Percentiles rank a stretch among this genome's conserved stretches.
phyloP scores from a whole-genome alignment of 2,888 invertebrate species.

The Meandrusa payeni region DNA sequence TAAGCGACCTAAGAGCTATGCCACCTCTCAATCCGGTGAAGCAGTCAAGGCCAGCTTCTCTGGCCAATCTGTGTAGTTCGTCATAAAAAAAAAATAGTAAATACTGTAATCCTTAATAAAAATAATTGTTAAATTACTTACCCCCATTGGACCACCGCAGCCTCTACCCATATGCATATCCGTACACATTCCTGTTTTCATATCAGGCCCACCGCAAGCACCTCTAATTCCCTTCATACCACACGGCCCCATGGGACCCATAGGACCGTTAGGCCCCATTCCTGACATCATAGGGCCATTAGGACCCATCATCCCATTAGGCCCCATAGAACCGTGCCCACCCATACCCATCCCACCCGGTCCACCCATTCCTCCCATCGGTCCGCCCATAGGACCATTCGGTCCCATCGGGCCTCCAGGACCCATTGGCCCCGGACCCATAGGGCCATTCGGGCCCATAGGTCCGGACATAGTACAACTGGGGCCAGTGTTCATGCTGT shows the following conservation, averaged over 20 bases:
- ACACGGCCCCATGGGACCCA: slow-evolving; percentile 77
- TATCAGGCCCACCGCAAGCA: slow-evolving; percentile 73
- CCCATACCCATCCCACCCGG: slow-evolving; percentile 56
- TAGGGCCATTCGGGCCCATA: slow-evolving; percentile 56
- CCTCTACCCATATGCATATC: slow-evolving; percentile 78
- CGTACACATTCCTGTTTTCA: slow-evolving; percentile 74
- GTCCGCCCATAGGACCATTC: slow-evolving; percentile 55
- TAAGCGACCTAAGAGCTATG: too few relatives aligned
- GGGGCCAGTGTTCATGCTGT: slow-evolving; percentile 66
- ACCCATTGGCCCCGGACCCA: slow-evolving; percentile 51
- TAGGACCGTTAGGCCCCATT: slow-evolving; percentile 71
- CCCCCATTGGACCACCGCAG: slow-evolving; percentile 77
- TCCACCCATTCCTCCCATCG: slow-evolving; percentile 59
- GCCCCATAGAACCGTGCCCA: slow-evolving; percentile 59
- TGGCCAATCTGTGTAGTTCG: too few relatives aligned
- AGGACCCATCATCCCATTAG: slow-evolving; percentile 70
- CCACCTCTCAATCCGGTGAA: too few relatives aligned
- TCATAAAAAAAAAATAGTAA: too few relatives aligned
- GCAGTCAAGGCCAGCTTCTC: too few relatives aligned
- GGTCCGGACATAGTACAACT: slow-evolving; percentile 74
- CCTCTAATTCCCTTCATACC: slow-evolving; percentile 75
- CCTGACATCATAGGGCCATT: slow-evolving; percentile 69
- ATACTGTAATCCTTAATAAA: not conserved
- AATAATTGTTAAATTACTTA: slow-evolving; percentile 40
- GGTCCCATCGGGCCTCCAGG: slow-evolving; percentile 64